phyloP scores from a whole-genome alignment of 2,113 vertebrate genomes.

The Phaetusa simplex region DNA sequence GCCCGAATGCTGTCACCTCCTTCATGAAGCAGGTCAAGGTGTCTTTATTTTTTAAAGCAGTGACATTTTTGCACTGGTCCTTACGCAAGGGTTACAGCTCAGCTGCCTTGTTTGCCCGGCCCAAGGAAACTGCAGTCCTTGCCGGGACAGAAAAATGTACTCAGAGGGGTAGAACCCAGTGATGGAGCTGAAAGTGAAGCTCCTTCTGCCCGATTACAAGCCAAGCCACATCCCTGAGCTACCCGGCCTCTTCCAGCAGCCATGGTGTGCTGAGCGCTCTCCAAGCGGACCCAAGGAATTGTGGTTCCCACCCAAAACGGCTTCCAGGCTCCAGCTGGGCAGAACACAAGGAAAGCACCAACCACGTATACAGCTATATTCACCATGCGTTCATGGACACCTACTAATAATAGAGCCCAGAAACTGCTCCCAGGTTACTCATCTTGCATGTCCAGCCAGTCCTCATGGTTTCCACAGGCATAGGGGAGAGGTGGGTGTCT shows the following conservation, averaged over 20 bases:
- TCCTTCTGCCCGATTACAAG: background rate
- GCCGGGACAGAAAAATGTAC: background rate
- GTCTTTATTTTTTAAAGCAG: background rate
- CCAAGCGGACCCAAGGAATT: background rate
- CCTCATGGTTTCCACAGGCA: slow-evolving; percentile 38
- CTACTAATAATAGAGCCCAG: background rate
- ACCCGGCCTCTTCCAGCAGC: background rate
- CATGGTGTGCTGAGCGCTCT: background rate
- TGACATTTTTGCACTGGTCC: background rate
- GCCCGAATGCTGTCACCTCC: background rate
- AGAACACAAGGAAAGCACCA: background rate
- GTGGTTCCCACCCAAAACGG: slow-evolving; percentile 29
- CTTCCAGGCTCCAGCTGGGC: slow-evolving; percentile 25
- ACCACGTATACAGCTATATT: background rate
- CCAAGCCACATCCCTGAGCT: background rate
- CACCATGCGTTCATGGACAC: background rate
- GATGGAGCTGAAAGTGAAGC: background rate
- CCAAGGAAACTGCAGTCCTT: background rate
- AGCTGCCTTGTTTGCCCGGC: background rate
- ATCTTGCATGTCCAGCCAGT: background rate
- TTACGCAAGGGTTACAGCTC: background rate
- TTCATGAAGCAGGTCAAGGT: background rate
- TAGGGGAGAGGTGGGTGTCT: slow-evolving; percentile 36
- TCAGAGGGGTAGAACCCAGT: background rate
- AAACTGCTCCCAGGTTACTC: slow-evolving; percentile 54